These are phyloP conservation scores for Cantharis rufa DNA, from an alignment of 2,888 invertebrate species.

Conservation along the genomic window DNA sequence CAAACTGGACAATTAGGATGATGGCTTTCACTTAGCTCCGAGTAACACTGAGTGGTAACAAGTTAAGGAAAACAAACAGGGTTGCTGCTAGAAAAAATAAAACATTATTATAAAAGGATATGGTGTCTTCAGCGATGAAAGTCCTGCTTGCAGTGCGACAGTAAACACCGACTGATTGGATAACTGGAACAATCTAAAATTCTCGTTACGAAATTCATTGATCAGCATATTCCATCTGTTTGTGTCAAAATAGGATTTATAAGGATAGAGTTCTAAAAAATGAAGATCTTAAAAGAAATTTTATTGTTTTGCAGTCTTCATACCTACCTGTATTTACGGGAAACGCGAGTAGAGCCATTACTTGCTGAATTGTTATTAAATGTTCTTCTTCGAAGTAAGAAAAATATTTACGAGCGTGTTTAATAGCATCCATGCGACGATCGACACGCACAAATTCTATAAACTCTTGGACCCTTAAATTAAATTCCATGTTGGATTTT, in stretches of 20 bases:
- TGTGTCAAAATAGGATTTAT: constrained; percentile 68
- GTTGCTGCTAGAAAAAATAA: neutral
- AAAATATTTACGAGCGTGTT: constrained; percentile 93
- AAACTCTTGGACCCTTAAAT: constrained; percentile 90
- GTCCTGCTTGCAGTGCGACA: constrained; percentile 88
- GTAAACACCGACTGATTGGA: constrained; percentile 90
- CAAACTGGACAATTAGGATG: constrained; percentile 94
- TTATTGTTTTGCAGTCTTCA: neutral
- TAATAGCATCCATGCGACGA: constrained; percentile 87
- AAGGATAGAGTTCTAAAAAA: constrained; percentile 69
- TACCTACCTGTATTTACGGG: constrained; percentile 73
- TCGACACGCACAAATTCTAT: constrained; percentile 91
- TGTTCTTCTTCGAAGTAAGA: constrained; percentile 86
- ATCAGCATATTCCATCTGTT: constrained; percentile 83
- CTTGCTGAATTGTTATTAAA: constrained; percentile 84
- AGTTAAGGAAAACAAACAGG: constrained; percentile 34
- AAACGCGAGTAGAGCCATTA: constrained; percentile 95
- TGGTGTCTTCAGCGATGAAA: constrained; percentile 95
- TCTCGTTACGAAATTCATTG: constrained; percentile 90
- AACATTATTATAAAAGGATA: constrained; percentile 60
- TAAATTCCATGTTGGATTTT: constrained; percentile 94
- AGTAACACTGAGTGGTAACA: constrained; percentile 69
- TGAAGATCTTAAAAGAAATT: neutral
- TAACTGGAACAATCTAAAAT: constrained; percentile 92
- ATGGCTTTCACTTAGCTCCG: constrained; percentile 63